Evolutionary conservation across 2,797 vertebrate genomes (phyloP), one percentile per base, ranked within the genome.

Genomic region (Argyrosomus regius): DNA sequence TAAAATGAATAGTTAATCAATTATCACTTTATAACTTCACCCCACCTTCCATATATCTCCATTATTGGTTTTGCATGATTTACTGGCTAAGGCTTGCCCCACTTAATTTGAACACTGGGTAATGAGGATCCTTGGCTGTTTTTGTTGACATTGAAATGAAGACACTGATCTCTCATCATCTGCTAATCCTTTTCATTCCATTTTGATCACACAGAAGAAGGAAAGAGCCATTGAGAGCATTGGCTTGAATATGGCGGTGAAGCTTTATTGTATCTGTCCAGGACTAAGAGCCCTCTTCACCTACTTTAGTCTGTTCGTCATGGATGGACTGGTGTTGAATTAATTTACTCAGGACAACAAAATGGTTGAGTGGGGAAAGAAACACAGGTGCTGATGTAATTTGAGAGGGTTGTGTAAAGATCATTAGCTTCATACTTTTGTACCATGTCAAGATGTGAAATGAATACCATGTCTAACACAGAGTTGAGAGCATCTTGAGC

Each of bases 181-280:
- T 75, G 16, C 57, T 78, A 75, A 87, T 77, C 68, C 69, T 28
- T 68, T 62, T 63, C 52, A 53, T 75, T 75, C 28, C n/a, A 75
- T 88, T 87, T 80, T 53, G 49, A 81, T 81, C 81, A 80, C 45
- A n/a, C 70, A 57, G 50, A 39, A 71, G 57, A 49, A 66, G 41
- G 14, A 57, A 54, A 81, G 66, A 70, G 62, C 24, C 57, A 61
- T 31, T 65, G 52, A 87, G 72, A 53, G 28, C 20, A 31, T 65
- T 5, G 26, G 28, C 43, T 57, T 48, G 54, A 82, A 84, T 77
- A 20, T 75, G 62, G n/a, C 26, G 26, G 13, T 48, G 49, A 66
- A 24, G 77, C 67, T 60, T 54, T 54, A 68, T 71, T 80, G 67
- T 78, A 43, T 81, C 64, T 22, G 3, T 46, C 75, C 43, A 39